Base-by-base conservation (phyloP, 2,113 vertebrate genomes). In the Aplodontia rufa region DNA sequence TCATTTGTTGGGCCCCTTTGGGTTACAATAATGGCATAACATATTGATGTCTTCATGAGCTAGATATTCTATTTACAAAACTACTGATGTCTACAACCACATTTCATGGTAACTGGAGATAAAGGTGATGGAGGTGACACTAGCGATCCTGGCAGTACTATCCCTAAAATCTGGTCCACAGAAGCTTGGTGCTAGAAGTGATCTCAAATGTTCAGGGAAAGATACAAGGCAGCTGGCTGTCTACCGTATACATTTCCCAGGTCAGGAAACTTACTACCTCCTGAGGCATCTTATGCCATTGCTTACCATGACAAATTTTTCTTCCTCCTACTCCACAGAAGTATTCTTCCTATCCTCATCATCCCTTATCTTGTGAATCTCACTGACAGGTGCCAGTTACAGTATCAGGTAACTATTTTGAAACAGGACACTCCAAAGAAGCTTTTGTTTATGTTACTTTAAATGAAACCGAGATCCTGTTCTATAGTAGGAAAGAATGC, bases 161-260 rank as follows among this genome's bases (percentile, higher is more conserved):
- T 68, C 53, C 37, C 90, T 95, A 53, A 95, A 96, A 94, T n/a
- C 35, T 55, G 47, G 26, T 92, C 82, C 51, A 78, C 1, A 94
- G 58, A 93, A 85, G 66, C 14, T 40, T 90, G 12, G 30, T 93
- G 53, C 24, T 62, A 8, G 51, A 94, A n/a, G 60, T 64, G 47
- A 58, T 49, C 66, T 86, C 74, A 72, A 62, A 92, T 45, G 12
- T 87, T 85, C 19, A 30, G 35, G 20, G 51, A 0, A 58, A 32
- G 47, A 79, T 45, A 37, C 26, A 87, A 80, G 45, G 84, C 7
- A 55, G 16, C 16, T 51, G 20, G 66, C 6, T 55, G 85, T 68
- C 24, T 24, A 66, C 32, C 24, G 81, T 11, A 37, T 0, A 71
- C 13, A 86, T 71, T 87, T 79, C 82, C 40, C 82, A 76, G 58